Conservation (phyloP, 2,888 invertebrate genomes). For the Celastrina argiolus region DNA sequence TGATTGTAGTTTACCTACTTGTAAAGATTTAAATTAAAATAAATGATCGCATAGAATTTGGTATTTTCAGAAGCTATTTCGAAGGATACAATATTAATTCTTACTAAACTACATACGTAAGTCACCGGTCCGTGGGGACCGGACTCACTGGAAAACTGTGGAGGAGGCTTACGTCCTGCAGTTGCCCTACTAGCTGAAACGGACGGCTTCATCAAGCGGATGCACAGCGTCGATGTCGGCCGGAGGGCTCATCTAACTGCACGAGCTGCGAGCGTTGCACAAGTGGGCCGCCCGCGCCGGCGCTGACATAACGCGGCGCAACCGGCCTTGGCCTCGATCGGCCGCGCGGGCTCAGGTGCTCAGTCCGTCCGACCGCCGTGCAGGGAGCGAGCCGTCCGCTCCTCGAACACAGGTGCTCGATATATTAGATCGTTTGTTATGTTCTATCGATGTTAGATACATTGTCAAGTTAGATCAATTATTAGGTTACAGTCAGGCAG, state of each 20-base stretch:
- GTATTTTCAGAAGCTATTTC: no score
- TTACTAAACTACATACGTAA: no score
- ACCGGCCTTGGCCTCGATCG: slow-evolving; percentile 67
- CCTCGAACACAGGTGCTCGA: not conserved
- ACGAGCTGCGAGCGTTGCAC: slow-evolving; percentile 65
- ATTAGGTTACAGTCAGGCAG: not conserved
- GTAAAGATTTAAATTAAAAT: no score
- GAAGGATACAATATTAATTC: no score
- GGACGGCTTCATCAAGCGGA: slow-evolving; percentile 23
- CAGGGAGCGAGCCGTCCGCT: slow-evolving; percentile 25
- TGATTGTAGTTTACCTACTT: no score
- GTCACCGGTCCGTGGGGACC: no score
- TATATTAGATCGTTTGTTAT: not conserved
- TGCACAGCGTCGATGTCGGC: slow-evolving; percentile 21
- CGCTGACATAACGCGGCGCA: slow-evolving; percentile 75
- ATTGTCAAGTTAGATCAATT: not conserved
- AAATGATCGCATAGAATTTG: no score
- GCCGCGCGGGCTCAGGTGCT: slow-evolving; percentile 36
- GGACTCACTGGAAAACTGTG: no score
- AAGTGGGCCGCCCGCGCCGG: slow-evolving; percentile 62
- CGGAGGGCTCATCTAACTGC: slow-evolving; percentile 63
- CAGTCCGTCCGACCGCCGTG: slow-evolving; percentile 44
- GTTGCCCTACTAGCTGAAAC: no score
- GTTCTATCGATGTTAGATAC: not conserved
- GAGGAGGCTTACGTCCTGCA: no score